Base-by-base conservation (phyloP, 2,113 vertebrate genomes). In the Dicerorhinus sumatrensis region DNA sequence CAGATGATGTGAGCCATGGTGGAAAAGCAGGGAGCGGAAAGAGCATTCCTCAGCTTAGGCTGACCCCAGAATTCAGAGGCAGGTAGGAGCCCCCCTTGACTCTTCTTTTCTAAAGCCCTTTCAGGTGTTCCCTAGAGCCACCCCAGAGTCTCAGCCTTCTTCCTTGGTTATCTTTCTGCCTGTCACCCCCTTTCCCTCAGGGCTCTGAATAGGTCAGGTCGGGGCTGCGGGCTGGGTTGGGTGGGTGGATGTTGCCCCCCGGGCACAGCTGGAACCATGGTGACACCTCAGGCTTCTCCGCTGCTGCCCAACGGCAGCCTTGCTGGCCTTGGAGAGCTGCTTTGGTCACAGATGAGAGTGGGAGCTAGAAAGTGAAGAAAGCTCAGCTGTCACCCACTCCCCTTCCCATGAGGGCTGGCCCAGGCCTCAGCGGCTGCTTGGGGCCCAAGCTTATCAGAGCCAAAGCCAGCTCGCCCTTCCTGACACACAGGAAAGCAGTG, bases 381-480 rank as follows among this genome's bases (percentile, higher is more conserved):
- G 58, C 62, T 51, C 16, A 17, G 39, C 56, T 36, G 25, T 46
- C 29, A 13, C 23, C 29, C 27, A 33, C 23, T 69, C 14, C 27
- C 48, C 10, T 83, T 54, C 51, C 51, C 51, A 54, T 3, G 51
- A 36, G 72, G 42, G 58, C 60, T 21, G 39, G 27, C 27, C 63
- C 21, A 1, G 48, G 36, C 23, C 58, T 48, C 0, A 13, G 36
- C 12, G 7, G 13, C 60, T 62, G 67, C 75, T 33, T 36, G 25
- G 48, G 5, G 31, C 76, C 16, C 10, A 12, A 3, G 29, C 58
- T 95, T 48, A 73, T 77, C 81, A 14, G 56, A 29, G 79, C 58
- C 25, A 58, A 42, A 70, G 63, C 63, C 13, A 54, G 60, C 85
- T 96, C 91, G 31, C 84, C 76, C 96, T 95, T 96, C 92, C 95